Evolutionary conservation across 1,140 invertebrate species (phyloP), one percentile per base, ranked within the genome.

Genomic region (Frieseomelitta varia): DNA sequence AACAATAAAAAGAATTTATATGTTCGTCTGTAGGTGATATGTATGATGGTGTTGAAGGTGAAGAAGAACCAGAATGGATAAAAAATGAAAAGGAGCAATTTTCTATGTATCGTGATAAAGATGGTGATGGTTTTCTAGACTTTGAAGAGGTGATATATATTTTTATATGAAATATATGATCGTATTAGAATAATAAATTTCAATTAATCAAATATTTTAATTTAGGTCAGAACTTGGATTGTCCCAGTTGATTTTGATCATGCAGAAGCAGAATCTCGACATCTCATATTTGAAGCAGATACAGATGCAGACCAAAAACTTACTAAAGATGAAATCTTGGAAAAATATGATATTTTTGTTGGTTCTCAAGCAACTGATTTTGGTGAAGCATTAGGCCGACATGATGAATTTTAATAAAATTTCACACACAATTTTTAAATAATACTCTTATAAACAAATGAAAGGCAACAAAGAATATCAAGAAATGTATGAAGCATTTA

Each of bases 321-420:
- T 12, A 98, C 97, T 8, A 98, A 98, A 94, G 96, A 97, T 12
- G 99, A 99, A 95, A 97, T 99, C 76, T 93, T 99, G 0, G 97
- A 97, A 61, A 99, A 99, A 93, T 99, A 99, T 94, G 99, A 99
- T 94, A 95, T 99, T 2, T 99, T 99, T 94, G 99, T 99, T 1
- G 99, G 99, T 55, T 99, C 99, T 24, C 99, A 99, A 93, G 99
- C 99, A 0, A 99, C 99, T 0, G 99, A 99, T 95, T 99, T 99
- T 94, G 99, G 99, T 1, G 98, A 99, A 94, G 99, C 99, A 14
- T 95, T 99, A 8, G 96, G 97, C 0, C 96, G 98, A 90, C 99
- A 99, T 92, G 99, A 99, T 91, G 98, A 99, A 95, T 98, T 99
- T 95, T 99, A 97, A 87, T 15, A 24, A 84, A 34, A 58, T 71